These are phyloP conservation scores for Eulacestoma nigropectus DNA, from an alignment of 2,113 vertebrate species.

Conservation along the genomic window DNA sequence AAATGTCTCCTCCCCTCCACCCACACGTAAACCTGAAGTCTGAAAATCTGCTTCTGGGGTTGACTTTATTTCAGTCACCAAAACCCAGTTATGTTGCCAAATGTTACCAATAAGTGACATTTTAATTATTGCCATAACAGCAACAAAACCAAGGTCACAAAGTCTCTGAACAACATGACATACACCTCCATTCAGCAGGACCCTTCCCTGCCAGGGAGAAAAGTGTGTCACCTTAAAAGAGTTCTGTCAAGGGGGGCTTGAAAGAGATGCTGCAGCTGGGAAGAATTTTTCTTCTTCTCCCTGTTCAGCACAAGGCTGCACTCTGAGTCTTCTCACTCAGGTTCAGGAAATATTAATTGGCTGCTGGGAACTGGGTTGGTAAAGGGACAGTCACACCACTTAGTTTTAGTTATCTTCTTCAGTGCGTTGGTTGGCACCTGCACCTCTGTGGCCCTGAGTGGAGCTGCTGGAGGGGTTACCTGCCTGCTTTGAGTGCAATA, in stretches of 20 bases:
- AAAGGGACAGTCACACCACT: not conserved
- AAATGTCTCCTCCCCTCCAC: not conserved
- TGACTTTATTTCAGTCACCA: not conserved
- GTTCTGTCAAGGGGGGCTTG: not conserved
- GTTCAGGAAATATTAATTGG: not conserved
- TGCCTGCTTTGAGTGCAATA: not conserved
- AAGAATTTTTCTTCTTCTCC: not conserved
- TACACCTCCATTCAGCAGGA: not conserved
- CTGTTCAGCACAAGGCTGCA: not conserved
- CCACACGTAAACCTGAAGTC: not conserved
- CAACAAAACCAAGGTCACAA: not conserved
- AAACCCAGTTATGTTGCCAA: not conserved
- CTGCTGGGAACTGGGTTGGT: not conserved
- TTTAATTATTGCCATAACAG: slow-evolving; percentile 3
- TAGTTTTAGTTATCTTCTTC: not conserved
- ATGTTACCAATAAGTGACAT: not conserved
- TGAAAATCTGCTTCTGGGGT: not conserved
- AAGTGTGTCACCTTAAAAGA: not conserved
- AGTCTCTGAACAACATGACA: not conserved
- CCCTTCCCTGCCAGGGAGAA: not conserved
- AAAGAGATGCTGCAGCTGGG: not conserved
- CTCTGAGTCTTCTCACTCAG: not conserved
- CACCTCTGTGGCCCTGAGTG: not conserved
- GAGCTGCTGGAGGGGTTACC: not conserved
- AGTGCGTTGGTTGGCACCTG: not conserved